These are phyloP conservation scores for Columba guinea DNA, from an alignment of 2,797 vertebrate species.

Conservation along the genomic window DNA sequence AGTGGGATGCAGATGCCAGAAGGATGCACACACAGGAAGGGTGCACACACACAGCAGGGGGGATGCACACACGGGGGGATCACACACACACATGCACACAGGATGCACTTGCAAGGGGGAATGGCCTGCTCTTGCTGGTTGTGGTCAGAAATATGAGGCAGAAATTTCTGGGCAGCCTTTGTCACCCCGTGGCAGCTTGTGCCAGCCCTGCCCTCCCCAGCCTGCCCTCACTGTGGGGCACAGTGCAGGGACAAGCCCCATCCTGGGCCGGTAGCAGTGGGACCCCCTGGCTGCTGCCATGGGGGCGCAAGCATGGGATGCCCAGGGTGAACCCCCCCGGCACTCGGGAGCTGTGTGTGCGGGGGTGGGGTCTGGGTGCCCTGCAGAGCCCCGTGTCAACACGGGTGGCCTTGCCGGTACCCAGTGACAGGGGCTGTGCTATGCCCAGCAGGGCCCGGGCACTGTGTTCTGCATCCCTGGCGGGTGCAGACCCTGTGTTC, in stretches of 20 bases:
- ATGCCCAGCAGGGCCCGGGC: fast-evolving
- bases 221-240: fast-evolving
- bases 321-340: fast-evolving
- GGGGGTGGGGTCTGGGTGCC: not conserved
- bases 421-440: not conserved
- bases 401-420: fast-evolving
- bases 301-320: no score
- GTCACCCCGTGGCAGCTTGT: not conserved
- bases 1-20: not conserved
- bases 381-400: not conserved
- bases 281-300: not conserved
- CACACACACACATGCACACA: fast-evolving
- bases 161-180: not conserved
- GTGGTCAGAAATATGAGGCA: not conserved
- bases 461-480: not conserved
- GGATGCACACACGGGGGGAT: no score
- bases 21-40: not conserved
- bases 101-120: not conserved
- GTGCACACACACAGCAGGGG: not conserved
- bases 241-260: fast-evolving
- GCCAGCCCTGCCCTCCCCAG: not conserved
- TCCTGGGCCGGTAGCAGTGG: not conserved
- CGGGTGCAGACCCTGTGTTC: not conserved
- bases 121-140: not conserved
- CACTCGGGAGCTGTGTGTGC: not conserved